Evolutionary conservation across 2,113 vertebrate species (phyloP), one percentile per base, ranked within the genome.

Genomic region (Phylloscopus whistleri): DNA sequence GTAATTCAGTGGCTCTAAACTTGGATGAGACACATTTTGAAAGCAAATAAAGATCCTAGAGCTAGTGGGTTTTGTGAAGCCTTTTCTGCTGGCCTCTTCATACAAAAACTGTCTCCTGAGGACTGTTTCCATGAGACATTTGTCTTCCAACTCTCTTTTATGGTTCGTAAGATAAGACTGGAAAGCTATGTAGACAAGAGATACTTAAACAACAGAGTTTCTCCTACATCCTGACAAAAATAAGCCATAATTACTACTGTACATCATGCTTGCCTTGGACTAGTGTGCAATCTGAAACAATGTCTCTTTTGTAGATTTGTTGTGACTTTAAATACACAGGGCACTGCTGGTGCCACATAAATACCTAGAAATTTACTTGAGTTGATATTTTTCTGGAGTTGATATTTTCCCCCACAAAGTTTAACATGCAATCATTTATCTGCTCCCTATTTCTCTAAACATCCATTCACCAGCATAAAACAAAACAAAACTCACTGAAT

Each of bases 241-340:
- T 23, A 16, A 13, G 3, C 2, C 1, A 1, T 24, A 39, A 69
- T 2, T n/a, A n/a, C 69, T 56, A 72, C 2, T 53, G 15, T 23
- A 53, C 11, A 30, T 30, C 44, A 68, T 35, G 5, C 7, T 76
- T 59, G 30, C 19, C 13, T 66, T 81, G 49, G 24, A 69, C 48
- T 21, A 43, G 4, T 0, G 1, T 8, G 35, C 18, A 15, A 7
- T 88, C 63, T 85, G 48, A 90, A 87, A 53, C 6, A 52, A 26
- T 31, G 4, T 0, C 26, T 77, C 58, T 49, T 58, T 51, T 68
- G 27, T 39, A 76, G 18, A 62, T 79, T 76, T 80, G 3, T 12
- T 37, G 7, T 44, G 41, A 73, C n/a, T n/a, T n/a, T n/a, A n/a
- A n/a, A n/a, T n/a, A n/a, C n/a, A n/a, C n/a, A n/a, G n/a, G n/a